Evolutionary conservation across 2,113 vertebrate genomes (phyloP), one percentile per base, ranked within the genome.

Genomic region (Puffinus mauretanicus): DNA sequence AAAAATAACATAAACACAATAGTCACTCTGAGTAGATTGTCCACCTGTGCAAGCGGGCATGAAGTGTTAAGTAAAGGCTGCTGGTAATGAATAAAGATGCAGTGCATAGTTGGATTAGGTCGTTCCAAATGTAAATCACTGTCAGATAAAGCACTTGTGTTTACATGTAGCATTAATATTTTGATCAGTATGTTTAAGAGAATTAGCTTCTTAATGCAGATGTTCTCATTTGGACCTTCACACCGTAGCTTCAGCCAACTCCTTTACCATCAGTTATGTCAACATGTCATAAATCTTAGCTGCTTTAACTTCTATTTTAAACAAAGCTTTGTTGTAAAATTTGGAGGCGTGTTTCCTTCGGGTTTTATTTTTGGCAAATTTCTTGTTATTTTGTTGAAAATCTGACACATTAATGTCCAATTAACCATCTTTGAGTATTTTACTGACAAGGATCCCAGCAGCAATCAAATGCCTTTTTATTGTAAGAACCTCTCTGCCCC

Each of bases 1-100:
- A 99, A 99, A 98, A 98, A 98, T 99, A 99, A 99, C 98, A 99
- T 99, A 98, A 98, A 99, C 97, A 98, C 97, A 98, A 98, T 97
- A 97, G 98, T 98, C 96, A 96, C 97, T 96, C 96, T 85, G 97
- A 98, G 98, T 98, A 98, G 98, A 97, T 98, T 85, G 97, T 99
- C 98, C 99, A 99, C 99, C 99, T 99, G 99, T 96, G 98, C 98
- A 98, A 97, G 97, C 97, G 96, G 97, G 97, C 97, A 96, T 93
- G 80, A 97, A 98, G 98, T 99, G 98, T 98, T 98, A 99, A 98
- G 97, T 98, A 98, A 99, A 98, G 98, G 98, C 97, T 96, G 96
- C 89, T 95, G 97, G 97, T 99, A 98, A 98, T 98, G 98, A 99
- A 98, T 97, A 98, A 98, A 98, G 98, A 97, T 95, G 97, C 97